Evolutionary conservation across 2,113 vertebrate species (phyloP).

Genomic region (Phyllostomus hastatus): DNA sequence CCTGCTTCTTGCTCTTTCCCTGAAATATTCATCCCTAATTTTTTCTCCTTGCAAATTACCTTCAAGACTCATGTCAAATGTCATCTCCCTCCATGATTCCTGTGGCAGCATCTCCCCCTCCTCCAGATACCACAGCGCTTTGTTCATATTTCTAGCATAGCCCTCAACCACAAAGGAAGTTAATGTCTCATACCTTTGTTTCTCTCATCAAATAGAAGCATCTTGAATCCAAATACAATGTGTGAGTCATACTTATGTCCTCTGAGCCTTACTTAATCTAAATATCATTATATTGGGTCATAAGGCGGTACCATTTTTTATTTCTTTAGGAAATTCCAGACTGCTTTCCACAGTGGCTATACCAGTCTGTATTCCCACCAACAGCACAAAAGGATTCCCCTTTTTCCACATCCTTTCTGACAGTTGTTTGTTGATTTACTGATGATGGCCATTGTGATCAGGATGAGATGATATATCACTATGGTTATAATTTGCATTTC

Average conservation of each 20-base stretch:
- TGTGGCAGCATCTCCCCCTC: neutral
- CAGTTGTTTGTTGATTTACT: too few relatives aligned
- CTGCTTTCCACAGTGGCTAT: too few relatives aligned
- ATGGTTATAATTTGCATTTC: too few relatives aligned
- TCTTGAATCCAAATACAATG: neutral
- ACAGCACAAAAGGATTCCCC: too few relatives aligned
- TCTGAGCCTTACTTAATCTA: conserved; percentile 1
- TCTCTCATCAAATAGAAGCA: neutral
- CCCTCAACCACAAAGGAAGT: neutral
- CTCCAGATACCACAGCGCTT: neutral
- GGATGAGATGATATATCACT: too few relatives aligned
- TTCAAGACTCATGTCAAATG: neutral
- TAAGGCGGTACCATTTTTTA: too few relatives aligned
- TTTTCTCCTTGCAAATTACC: neutral
- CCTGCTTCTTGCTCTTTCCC: neutral
- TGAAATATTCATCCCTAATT: neutral
- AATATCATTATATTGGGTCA: neutral
- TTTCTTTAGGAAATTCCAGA: too few relatives aligned
- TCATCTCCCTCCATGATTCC: neutral
- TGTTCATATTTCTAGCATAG: neutral
- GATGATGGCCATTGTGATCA: too few relatives aligned
- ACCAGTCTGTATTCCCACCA: too few relatives aligned
- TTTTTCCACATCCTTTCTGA: too few relatives aligned
- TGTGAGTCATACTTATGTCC: neutral
- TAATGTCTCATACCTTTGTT: neutral